These are phyloP conservation scores for Lagorchestes hirsutus DNA, from an alignment of 2,797 vertebrate species.

Conservation along the genomic window DNA sequence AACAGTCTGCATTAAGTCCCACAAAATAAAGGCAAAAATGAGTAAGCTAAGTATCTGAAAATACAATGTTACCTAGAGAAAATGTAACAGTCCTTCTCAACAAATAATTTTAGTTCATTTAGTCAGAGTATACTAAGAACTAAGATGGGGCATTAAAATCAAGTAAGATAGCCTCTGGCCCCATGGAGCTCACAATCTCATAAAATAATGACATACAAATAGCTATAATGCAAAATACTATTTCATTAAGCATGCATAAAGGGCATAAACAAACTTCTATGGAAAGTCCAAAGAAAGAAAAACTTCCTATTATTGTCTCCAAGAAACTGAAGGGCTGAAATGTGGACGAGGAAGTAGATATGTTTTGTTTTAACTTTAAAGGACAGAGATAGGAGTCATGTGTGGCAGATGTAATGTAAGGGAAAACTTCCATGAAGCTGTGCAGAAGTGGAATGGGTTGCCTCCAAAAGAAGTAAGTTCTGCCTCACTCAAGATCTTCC, in stretches of 20 bases:
- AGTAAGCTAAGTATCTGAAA: not conserved
- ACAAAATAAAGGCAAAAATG: conserved; percentile 47
- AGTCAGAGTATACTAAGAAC: not conserved
- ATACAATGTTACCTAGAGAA: not conserved
- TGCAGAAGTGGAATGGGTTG: not conserved
- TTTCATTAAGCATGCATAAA: not conserved
- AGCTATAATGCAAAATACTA: not conserved
- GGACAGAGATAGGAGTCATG: not conserved
- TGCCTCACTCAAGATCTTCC: not conserved
- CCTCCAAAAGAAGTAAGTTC: not conserved
- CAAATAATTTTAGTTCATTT: not conserved
- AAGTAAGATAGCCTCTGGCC: not conserved
- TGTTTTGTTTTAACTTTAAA: not conserved
- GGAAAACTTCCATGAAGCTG: not conserved
- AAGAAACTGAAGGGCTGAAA: not conserved
- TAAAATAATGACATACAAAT: not conserved
- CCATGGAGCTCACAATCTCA: not conserved
- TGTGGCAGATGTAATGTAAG: not conserved
- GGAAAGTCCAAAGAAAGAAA: not conserved
- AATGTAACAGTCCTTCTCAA: not conserved
- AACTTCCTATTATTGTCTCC: not conserved
- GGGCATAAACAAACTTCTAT: not conserved
- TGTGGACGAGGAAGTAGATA: not conserved
- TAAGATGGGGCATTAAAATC: not conserved
- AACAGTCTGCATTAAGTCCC: not conserved